Base-by-base conservation (phyloP, 2,797 vertebrate species). In the Urosaurus nigricauda region DNA sequence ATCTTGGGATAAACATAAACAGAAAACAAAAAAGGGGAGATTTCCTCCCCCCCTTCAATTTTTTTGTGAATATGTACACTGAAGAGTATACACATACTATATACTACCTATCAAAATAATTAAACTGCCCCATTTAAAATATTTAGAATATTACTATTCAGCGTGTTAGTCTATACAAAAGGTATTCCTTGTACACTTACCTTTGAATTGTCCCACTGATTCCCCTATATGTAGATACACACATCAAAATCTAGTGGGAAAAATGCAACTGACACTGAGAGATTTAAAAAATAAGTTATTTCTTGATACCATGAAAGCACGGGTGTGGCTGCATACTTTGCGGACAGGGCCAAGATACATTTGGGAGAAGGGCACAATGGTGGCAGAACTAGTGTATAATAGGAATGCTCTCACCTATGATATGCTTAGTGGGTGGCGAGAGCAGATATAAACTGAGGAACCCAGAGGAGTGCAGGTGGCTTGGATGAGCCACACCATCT, bases 61-160 rank as follows among this genome's bases (percentile, higher is more conserved):
- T 0, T 11, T 13, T 29, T 0, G 0, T 9, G 17, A 0, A 0
- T 0, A 40, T 0, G 0, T 0, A n/a, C 71, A 91, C 81, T 53
- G 88, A 86, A 90, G 0, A 24, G 51, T 53, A 87, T 87, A 89
- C 0, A 24, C 40, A 70, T 51, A 13, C 53, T 35, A 58, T 60
- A 5, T 73, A 29, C 29, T 84, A 85, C 9, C 0, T 0, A 89
- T 60, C 79, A 86, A 77, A 84, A 5, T 3, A 68, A 63, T 70
- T 73, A 82, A 88, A 90, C 2, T 13, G 5, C 79, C 56, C n/a
- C 79, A 35, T 43, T 56, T 75, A 56, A 82, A 9, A 68, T 19
- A 40, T 65, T 56, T 75, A 35, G 74, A 87, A 37, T 40, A 7
- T 37, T 51, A 19, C 84, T 53, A 11, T 74, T 75, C 29, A 53